Percentiles rank a stretch among this genome's conserved stretches.
These are phyloP conservation scores for Aspidiotus rigidus DNA, from an alignment of 2,888 invertebrate species.

Conservation along the genomic window DNA sequence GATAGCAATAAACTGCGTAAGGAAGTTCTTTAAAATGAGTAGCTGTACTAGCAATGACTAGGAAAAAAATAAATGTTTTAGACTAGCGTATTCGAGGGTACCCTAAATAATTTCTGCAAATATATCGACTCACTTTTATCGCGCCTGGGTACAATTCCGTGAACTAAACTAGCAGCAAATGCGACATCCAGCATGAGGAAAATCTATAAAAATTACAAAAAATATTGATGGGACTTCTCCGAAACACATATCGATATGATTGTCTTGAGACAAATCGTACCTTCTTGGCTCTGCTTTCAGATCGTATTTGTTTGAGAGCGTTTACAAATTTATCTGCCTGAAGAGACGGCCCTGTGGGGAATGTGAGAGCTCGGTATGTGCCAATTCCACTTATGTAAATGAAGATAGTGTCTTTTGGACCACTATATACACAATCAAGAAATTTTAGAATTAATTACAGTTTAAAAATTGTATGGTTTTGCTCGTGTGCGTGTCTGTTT, in stretches of 20 bases:
- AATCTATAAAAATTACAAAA: not conserved
- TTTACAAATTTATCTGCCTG: not conserved
- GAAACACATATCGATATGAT: too few species aligned
- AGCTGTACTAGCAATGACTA: slow-evolving; percentile 7
- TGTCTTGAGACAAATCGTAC: too few species aligned
- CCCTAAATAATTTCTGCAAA: too few species aligned
- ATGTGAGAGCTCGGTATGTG: not conserved
- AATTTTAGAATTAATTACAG: too few species aligned
- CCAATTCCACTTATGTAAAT: not conserved
- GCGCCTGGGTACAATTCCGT: not conserved
- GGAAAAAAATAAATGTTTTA: not conserved
- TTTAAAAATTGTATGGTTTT: too few species aligned
- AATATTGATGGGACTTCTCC: not conserved
- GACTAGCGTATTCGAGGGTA: not conserved
- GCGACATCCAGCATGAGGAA: not conserved
- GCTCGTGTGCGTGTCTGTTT: too few species aligned
- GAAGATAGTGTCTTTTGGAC: slow-evolving; percentile 14
- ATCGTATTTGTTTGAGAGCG: not conserved
- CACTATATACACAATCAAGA: not conserved
- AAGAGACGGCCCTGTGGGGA: slow-evolving; percentile 12
- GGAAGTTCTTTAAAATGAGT: not conserved
- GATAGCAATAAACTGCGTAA: slow-evolving; percentile 7
- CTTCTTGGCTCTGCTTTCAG: not conserved
- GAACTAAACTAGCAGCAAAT: not conserved
- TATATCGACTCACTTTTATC: not conserved